Conservation (phyloP, 1,140 invertebrate genomes). For the Archivesica marissinica region DNA sequence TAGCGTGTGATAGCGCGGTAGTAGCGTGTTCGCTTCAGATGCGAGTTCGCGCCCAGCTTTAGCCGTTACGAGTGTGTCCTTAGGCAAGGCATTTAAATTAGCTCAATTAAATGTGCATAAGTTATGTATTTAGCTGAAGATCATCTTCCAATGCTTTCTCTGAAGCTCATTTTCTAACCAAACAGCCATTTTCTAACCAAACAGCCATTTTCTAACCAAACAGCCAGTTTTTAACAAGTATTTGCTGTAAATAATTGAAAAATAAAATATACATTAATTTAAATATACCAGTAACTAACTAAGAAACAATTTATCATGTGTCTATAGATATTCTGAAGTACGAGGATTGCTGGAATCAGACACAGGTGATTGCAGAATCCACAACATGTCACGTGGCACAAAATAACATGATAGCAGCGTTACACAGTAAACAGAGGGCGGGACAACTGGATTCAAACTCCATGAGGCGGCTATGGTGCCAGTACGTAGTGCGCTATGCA, state of each 20-base stretch:
- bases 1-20: no score
- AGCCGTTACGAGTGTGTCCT: no score
- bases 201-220: background rate
- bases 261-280: background rate
- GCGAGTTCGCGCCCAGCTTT: no score
- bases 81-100: no score
- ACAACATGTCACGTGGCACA: slow-evolving; percentile 38
- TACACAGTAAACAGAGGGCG: background rate
- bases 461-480: background rate
- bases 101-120: no score
- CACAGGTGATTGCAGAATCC: slow-evolving; percentile 26
- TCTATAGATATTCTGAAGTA: slow-evolving; percentile 28
- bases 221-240: background rate
- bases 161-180: background rate
- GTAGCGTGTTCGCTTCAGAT: no score
- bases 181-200: background rate
- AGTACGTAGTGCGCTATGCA: slow-evolving; percentile 21
- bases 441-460: background rate
- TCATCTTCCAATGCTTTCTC: background rate
- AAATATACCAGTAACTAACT: background rate
- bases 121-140: no score
- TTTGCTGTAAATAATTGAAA: background rate
- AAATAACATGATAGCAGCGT: background rate
- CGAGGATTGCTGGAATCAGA: slow-evolving; percentile 46
- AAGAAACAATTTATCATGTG: background rate